Base-by-base conservation (phyloP, 1,140 invertebrate genomes). In the Diorhabda elongata region DNA sequence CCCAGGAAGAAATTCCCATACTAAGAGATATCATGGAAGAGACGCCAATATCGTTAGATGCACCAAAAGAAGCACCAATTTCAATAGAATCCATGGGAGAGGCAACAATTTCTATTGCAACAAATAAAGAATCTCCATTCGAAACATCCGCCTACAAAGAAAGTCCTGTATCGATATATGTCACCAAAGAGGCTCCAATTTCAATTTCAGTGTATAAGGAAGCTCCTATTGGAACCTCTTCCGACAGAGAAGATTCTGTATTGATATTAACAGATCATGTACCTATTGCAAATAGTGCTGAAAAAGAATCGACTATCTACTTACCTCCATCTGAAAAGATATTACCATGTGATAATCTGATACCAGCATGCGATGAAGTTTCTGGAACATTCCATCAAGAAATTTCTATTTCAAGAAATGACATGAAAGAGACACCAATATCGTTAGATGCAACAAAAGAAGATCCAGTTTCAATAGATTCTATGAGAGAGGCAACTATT, bases 241-340 rank as follows among this genome's bases (percentile, higher is more conserved):
- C 43, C 11, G 43, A 3, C 3, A 11, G 44, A 11, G 61, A 62
- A 11, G 44, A 42, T 44, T 43, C 61, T n/a, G 44, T 62, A 2
- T 62, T n/a, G 11, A n/a, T 62, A 44, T 3, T 44, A 5, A 11
- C 43, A 44, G n/a, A 42, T 44, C 8, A 59, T n/a, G 11, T 26
- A 59, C n/a, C 58, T 3, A 59, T 26, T 59, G 8, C 7, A 8
- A 52, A 8, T 8, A 52, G 6, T 4, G 47, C 3, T 62, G 9
- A 62, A 62, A n/a, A 45, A 62, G 61, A 62, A 62, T n/a, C 8
- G 5, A 8, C 61, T 9, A 62, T 62, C 3, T n/a, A 8, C 61
- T n/a, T 62, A 44, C 4, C 26, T 2, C 6, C 47, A 62, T n/a
- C 9, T 4, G 7, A 44, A 8, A 9, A n/a, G 11, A 26, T 26